Percentiles rank a stretch among this genome's conserved stretches.
These are phyloP conservation scores for Acleris sparsana DNA, from an alignment of 2,888 invertebrate genomes.

Conservation along the genomic window DNA sequence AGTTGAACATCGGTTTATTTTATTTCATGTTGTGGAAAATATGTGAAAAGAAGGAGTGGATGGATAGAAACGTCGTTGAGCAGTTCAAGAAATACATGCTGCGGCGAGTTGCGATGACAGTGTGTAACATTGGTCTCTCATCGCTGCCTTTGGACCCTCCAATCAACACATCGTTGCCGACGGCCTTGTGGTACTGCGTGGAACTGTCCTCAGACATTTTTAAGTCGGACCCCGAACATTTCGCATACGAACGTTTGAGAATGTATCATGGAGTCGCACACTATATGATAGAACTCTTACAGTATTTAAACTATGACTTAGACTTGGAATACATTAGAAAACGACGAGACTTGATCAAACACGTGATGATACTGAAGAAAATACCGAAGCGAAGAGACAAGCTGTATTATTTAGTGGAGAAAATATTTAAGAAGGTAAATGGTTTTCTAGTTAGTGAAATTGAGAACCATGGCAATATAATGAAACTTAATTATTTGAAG, in stretches of 20 bases:
- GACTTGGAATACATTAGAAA: slow-evolving; percentile 45
- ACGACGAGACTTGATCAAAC: slow-evolving; percentile 46
- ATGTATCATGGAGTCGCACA: slow-evolving; percentile 45
- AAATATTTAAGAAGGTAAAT: slow-evolving; percentile 48
- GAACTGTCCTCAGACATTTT: slow-evolving; percentile 52
- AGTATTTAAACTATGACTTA: slow-evolving; percentile 47
- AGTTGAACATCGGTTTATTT: slow-evolving; percentile 55
- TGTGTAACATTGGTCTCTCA: slow-evolving; percentile 52
- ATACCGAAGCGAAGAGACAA: slow-evolving; percentile 43
- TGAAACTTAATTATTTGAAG: slow-evolving; percentile 51
- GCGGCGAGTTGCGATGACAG: slow-evolving; percentile 49
- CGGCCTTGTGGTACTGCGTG: slow-evolving; percentile 57
- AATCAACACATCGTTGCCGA: slow-evolving; percentile 44
- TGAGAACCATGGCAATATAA: slow-evolving; percentile 45
- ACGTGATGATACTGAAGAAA: slow-evolving; percentile 49
- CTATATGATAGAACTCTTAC: slow-evolving; percentile 52
- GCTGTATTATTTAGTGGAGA: slow-evolving; percentile 45
- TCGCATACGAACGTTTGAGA: slow-evolving; percentile 49
- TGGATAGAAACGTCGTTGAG: slow-evolving; percentile 54
- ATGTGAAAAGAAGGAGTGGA: slow-evolving; percentile 57
- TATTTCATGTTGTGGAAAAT: slow-evolving; percentile 57
- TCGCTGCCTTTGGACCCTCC: slow-evolving; percentile 55
- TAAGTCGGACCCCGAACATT: slow-evolving; percentile 49
- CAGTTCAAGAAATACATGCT: slow-evolving; percentile 52
- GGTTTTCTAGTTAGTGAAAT: slow-evolving; percentile 52